phyloP scores from a whole-genome alignment of 2,888 invertebrate genomes.

The Ctena decussata region DNA sequence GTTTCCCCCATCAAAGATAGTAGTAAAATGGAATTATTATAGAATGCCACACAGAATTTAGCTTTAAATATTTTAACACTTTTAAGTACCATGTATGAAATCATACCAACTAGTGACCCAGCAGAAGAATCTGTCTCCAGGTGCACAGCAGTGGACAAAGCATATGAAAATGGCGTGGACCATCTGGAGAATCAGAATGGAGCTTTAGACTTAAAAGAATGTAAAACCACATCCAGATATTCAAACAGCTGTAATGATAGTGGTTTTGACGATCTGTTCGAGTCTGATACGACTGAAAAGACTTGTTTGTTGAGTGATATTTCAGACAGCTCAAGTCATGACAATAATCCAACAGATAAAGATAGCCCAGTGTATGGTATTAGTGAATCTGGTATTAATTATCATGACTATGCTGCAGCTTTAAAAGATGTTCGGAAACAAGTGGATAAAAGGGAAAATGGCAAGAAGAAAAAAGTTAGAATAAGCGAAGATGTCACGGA shows the following conservation, averaged over 20 bases:
- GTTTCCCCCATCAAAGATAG: no score
- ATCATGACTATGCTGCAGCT: neutral
- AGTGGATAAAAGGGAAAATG: neutral
- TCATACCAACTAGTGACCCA: neutral
- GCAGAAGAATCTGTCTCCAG: neutral
- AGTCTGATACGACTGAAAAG: neutral
- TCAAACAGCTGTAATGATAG: neutral
- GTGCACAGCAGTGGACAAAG: neutral
- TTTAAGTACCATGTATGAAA: neutral
- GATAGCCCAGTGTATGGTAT: neutral
- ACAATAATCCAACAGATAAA: neutral
- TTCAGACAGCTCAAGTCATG: neutral
- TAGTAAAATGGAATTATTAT: no score
- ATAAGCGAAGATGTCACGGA: neutral
- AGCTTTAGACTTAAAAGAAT: neutral
- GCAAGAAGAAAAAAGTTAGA: slow-evolving; percentile 2
- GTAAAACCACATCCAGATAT: neutral
- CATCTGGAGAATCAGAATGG: neutral
- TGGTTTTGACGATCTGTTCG: neutral
- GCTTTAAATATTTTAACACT: no score
- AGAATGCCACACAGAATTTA: no score
- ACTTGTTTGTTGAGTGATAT: neutral
- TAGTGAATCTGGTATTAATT: neutral
- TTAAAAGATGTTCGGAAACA: neutral
- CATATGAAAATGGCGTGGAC: neutral